These are phyloP conservation scores for Carapus acus DNA, from an alignment of 2,797 vertebrate species.

Conservation along the genomic window DNA sequence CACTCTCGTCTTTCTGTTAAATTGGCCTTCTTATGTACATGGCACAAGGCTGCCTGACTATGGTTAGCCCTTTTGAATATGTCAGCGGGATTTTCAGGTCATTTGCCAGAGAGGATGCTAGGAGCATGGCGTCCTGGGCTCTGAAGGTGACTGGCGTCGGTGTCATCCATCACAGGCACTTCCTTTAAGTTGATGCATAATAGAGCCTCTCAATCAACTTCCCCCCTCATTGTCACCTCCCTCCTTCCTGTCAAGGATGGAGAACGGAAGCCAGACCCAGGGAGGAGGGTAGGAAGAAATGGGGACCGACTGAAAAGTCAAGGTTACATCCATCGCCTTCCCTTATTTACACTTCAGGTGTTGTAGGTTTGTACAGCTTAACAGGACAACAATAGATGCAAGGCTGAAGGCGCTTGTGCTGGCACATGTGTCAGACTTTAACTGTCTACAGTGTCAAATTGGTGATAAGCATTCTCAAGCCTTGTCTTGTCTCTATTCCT, in stretches of 20 bases:
- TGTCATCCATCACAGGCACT: conserved; percentile 96
- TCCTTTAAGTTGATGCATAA: conserved; percentile 99
- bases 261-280: conserved; percentile 54
- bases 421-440: conserved; percentile 49
- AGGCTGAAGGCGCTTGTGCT: conserved; percentile 36
- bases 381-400: conserved; percentile 64
- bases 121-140: conserved; percentile 72
- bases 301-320: conserved; percentile 76
- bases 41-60: conserved; percentile 48
- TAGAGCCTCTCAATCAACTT: conserved; percentile 99
- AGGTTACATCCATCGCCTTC: conserved; percentile 86
- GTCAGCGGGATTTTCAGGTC: conserved; percentile 99
- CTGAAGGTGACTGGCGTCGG: conserved; percentile 95
- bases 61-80: conserved; percentile 76
- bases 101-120: conserved; percentile 95
- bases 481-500: conserved; percentile 33
- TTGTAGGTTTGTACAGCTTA: conserved; percentile 56
- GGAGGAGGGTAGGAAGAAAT: conserved; percentile 29
- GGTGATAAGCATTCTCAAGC: conserved; percentile 79
- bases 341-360: conserved; percentile 86
- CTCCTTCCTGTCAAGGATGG: conserved; percentile 52
- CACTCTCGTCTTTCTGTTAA: conserved; percentile 40
- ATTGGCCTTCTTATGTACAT: conserved; percentile 53
- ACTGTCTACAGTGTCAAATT: conserved; percentile 78
- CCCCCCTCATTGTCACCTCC: conserved; percentile 86